phyloP scores from a whole-genome alignment of 2,797 vertebrate genomes.

The Peromyscus attwateri region DNA sequence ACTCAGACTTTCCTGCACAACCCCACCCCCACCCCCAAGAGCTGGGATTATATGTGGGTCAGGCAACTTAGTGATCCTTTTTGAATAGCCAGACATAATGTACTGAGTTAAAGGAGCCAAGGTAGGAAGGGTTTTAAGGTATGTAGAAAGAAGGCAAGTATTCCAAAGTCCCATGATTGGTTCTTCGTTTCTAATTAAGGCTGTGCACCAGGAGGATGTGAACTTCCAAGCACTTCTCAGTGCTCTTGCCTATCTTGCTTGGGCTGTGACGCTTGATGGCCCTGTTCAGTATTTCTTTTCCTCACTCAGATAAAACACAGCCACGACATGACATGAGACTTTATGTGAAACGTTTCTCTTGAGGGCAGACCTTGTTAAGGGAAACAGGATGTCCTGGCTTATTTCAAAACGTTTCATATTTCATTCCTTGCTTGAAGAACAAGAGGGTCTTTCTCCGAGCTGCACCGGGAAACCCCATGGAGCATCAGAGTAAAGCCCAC shows the following conservation, averaged over 20 bases:
- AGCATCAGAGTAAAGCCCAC: neutral
- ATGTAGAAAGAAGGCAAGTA: neutral
- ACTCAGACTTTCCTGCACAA: neutral
- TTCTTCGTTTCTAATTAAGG: neutral
- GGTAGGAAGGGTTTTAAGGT: neutral
- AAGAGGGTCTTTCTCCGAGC: neutral
- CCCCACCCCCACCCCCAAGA: too few relatives aligned
- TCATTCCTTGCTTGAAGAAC: neutral
- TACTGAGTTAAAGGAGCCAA: neutral
- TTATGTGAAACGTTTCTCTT: neutral
- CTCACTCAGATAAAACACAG: neutral
- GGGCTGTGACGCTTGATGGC: neutral
- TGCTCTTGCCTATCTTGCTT: neutral
- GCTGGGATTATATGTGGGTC: neutral
- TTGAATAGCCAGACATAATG: neutral
- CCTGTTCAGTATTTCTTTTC: neutral
- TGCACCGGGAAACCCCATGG: neutral
- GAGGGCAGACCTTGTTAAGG: neutral
- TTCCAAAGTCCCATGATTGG: neutral
- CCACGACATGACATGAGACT: neutral
- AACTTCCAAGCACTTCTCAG: neutral
- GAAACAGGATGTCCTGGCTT: neutral
- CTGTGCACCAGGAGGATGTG: neutral
- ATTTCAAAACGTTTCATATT: neutral
- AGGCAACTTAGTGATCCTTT: neutral